phyloP scores from a whole-genome alignment of 2,797 vertebrate genomes.

The Lepus oiostolus region DNA sequence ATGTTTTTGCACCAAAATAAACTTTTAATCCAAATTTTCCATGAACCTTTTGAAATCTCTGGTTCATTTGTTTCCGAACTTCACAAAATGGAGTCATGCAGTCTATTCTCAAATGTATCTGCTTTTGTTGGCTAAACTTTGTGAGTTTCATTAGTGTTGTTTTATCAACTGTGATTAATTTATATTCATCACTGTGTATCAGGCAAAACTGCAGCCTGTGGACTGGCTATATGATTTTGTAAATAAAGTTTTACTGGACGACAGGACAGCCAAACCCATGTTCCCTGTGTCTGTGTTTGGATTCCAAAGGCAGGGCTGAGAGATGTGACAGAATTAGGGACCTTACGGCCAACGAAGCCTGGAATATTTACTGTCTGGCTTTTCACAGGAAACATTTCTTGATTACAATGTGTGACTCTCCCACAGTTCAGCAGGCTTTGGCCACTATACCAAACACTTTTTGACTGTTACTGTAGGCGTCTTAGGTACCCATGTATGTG shows the following conservation, averaged over 20 bases:
- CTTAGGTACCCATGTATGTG: background rate
- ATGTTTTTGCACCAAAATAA: no score
- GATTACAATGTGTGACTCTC: background rate
- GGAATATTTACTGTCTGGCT: background rate
- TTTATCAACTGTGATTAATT: background rate
- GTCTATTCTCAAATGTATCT: background rate
- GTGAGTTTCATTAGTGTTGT: background rate
- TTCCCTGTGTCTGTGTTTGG: background rate
- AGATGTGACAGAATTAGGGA: background rate
- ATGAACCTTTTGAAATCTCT: no score
- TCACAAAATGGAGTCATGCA: background rate
- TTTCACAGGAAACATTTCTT: background rate
- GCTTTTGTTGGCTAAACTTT: background rate
- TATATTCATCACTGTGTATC: background rate
- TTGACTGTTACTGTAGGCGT: background rate
- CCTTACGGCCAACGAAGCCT: background rate
- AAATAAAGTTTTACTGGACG: conserved; percentile 44
- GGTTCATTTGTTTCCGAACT: background rate
- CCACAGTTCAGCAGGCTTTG: background rate
- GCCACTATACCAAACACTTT: background rate
- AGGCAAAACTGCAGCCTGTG: background rate
- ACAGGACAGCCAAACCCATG: background rate
- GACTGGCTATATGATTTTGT: background rate
- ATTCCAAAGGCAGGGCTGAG: background rate
- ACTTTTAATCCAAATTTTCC: no score